Conservation (phyloP, 2,888 invertebrate genomes). For the Nomada fabriciana region DNA sequence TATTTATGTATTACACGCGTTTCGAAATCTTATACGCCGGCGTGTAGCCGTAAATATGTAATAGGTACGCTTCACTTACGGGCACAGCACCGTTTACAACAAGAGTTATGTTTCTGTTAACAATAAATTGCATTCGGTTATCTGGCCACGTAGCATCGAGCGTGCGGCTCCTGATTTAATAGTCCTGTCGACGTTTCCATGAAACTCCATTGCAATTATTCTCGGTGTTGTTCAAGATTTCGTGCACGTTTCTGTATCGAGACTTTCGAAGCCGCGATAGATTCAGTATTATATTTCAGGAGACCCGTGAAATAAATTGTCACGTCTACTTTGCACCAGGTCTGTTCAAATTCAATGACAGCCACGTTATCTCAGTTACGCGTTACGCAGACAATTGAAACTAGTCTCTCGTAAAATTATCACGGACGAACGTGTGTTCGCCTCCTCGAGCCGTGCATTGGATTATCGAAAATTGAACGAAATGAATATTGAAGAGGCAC, state of each 20-base stretch:
- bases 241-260: neutral
- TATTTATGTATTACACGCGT: slow-evolving; percentile 51
- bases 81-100: slow-evolving; percentile 32
- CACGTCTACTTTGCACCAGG: neutral
- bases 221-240: neutral
- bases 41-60: slow-evolving; percentile 55
- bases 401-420: neutral
- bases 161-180: neutral
- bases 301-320: neutral
- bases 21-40: slow-evolving; percentile 54
- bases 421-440: neutral
- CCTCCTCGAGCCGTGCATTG: neutral
- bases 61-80: slow-evolving; percentile 42
- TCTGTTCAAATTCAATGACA: neutral
- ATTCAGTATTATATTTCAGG: too few relatives aligned
- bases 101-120: slow-evolving; percentile 38
- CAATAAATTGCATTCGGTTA: slow-evolving; percentile 34
- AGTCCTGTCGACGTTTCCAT: slow-evolving; percentile 1
- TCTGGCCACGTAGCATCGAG: neutral
- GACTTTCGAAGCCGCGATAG: too few relatives aligned
- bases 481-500: neutral
- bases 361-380: neutral
- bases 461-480: neutral
- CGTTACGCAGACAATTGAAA: neutral
- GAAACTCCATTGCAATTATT: neutral